Conservation (phyloP, 2,797 vertebrate species). For the Pangasius djambal region DNA sequence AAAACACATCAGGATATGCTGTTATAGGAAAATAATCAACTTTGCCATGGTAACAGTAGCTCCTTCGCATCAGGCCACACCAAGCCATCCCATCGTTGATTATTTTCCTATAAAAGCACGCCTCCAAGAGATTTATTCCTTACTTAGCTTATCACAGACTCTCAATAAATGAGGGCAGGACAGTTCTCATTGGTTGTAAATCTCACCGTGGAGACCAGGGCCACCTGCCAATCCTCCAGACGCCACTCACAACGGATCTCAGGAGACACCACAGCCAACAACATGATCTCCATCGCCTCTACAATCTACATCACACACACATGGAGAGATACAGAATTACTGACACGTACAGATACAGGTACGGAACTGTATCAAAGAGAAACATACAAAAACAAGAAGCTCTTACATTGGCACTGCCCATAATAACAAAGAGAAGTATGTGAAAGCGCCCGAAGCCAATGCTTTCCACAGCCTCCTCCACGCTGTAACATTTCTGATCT, state of each 20-base stretch:
- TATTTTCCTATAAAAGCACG: background rate
- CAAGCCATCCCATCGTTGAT: background rate
- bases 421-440: slow-evolving; percentile 86
- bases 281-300: slow-evolving; percentile 98
- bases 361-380: slow-evolving; percentile 52
- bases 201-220: slow-evolving; percentile 92
- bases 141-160: background rate
- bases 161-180: background rate
- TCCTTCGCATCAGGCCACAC: background rate
- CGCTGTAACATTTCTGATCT: slow-evolving; percentile 81
- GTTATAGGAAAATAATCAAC: background rate
- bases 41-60: background rate
- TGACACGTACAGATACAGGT: background rate
- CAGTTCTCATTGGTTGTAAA: slow-evolving; percentile 11
- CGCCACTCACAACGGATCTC: slow-evolving; percentile 93
- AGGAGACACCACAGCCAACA: slow-evolving; percentile 89
- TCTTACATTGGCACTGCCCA: slow-evolving; percentile 90
- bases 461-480: slow-evolving; percentile 90
- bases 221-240: slow-evolving; percentile 92
- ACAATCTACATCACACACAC: slow-evolving; percentile 74
- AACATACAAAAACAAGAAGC: background rate
- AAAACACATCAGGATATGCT: background rate
- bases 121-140: background rate
- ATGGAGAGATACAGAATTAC: slow-evolving; percentile 6
- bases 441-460: slow-evolving; percentile 93